Conservation (phyloP, 1,140 invertebrate genomes). For the Phymorhynchus buccinoides region DNA sequence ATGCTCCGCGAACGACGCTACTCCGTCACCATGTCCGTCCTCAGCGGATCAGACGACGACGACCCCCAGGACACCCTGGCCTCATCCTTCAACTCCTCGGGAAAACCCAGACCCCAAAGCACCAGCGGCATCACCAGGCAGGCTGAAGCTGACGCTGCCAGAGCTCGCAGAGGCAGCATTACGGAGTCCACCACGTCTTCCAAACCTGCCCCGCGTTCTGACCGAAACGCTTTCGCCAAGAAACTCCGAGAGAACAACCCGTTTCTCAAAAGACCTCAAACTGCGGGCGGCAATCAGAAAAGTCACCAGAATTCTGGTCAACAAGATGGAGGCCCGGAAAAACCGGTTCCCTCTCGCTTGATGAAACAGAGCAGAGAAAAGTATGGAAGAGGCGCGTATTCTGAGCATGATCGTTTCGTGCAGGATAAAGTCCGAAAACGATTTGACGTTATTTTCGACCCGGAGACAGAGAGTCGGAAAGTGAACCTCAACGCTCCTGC, state of each 20-base stretch:
- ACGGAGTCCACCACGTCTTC: background rate
- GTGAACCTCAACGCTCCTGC: background rate
- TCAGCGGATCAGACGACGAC: background rate
- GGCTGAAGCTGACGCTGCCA: too few relatives aligned
- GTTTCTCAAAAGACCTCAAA: background rate
- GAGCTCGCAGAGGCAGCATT: too few relatives aligned
- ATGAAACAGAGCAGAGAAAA: background rate
- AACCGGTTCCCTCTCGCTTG: background rate
- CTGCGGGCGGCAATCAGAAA: background rate
- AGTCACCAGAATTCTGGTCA: background rate
- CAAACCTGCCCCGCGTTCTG: background rate
- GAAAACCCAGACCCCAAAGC: too few relatives aligned
- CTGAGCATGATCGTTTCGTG: background rate
- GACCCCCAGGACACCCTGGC: background rate
- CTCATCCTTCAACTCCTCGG: background rate
- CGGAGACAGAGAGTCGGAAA: background rate
- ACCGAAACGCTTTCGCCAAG: background rate
- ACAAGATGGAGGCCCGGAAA: background rate
- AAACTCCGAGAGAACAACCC: background rate
- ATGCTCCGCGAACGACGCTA: constrained; percentile 25
- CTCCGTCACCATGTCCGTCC: background rate
- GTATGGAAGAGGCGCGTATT: constrained; percentile 11
- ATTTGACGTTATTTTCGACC: constrained; percentile 32
- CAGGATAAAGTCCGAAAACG: background rate
- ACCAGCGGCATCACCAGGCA: too few relatives aligned